Evolutionary conservation across 2,797 vertebrate species (phyloP).

Genomic region (Amblyraja radiata): DNA sequence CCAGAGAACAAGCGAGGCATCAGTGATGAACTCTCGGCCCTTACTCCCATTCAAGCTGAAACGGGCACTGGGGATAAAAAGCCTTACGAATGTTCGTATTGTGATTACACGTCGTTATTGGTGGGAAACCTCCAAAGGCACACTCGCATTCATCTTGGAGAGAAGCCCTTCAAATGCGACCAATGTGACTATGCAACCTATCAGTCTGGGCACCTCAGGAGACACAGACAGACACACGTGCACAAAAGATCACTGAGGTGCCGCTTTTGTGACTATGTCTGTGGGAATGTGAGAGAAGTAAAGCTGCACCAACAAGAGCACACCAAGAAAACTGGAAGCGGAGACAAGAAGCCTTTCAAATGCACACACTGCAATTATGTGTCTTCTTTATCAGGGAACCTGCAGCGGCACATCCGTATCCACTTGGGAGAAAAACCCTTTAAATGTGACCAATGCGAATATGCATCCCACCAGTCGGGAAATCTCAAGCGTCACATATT

Average conservation of each 20-base stretch:
- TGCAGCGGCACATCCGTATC: slow-evolving; percentile 27
- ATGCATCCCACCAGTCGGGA: slow-evolving; percentile 33
- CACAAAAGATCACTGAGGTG: slow-evolving; percentile 20
- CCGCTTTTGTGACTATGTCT: slow-evolving; percentile 25
- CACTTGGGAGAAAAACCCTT: slow-evolving; percentile 31
- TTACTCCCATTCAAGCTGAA: not conserved
- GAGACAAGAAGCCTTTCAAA: slow-evolving; percentile 35
- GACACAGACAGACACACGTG: not conserved
- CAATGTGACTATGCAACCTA: slow-evolving; percentile 33
- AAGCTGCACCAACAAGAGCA: slow-evolving; percentile 32
- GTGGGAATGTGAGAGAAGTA: not conserved
- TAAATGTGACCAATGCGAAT: slow-evolving; percentile 33
- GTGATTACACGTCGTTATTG: slow-evolving; percentile 19
- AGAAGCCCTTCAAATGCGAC: slow-evolving; percentile 32
- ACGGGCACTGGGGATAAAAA: not conserved
- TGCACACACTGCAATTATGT: slow-evolving; percentile 35
- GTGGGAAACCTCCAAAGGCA: slow-evolving; percentile 32
- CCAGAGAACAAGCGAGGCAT: not conserved
- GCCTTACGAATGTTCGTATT: slow-evolving; percentile 30
- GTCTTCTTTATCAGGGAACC: slow-evolving; percentile 28
- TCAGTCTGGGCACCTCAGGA: slow-evolving; percentile 32
- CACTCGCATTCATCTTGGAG: slow-evolving; percentile 33
- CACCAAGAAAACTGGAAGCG: not conserved
- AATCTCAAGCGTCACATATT: slow-evolving; percentile 25
- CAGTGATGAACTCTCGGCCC: not conserved